Base-by-base conservation (phyloP, 2,113 vertebrate genomes). In the Podocnemis expansa region DNA sequence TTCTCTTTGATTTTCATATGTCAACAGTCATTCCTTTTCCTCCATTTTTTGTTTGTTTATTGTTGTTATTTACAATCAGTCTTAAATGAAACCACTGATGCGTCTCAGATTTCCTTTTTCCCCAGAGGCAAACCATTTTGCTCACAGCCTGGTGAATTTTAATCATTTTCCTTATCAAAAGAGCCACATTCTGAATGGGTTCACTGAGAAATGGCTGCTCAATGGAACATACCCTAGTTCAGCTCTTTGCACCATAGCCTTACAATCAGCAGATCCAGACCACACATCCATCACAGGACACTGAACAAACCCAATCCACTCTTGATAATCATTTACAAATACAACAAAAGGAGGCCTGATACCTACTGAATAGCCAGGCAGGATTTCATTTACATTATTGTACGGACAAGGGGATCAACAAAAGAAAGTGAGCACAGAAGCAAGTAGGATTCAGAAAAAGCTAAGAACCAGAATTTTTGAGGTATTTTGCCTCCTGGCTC, bases 71-170 rank as follows among this genome's bases (percentile, higher is more conserved):
- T 47, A 85, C 29, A 6, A 96, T 82, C 47, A 67, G 91, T 92
- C 29, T 89, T 88, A 91, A 85, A 93, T 80, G 93, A 93, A 96
- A 87, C 96, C 88, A 51, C 89, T 87, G 96, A 84, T 83, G 90
- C 60, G 75, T 82, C 54, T 85, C 80, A 93, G 49, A 93, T 88
- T 95, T 95, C 78, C 1, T 79, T 41, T 76, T 25, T 43, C 63
- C 73, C 96, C 95, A 94, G 92, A 96, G 96, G 94, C 93, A 97
- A 97, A 97, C 97, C 60, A 96, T 90, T 95, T 97, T 97, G 58
- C 84, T 82, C 88, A 93, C 93, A 95, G 93, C 94, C 97, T 96
- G 97, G 89, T 89, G 80, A 87, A 78, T 97, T 97, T 96, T 88
- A 97, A 93, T 97, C 56, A 47, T 95, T 95, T 96, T 96, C 93